Base-by-base conservation (phyloP, 2,797 vertebrate species). In the Cephalopachus bancanus region DNA sequence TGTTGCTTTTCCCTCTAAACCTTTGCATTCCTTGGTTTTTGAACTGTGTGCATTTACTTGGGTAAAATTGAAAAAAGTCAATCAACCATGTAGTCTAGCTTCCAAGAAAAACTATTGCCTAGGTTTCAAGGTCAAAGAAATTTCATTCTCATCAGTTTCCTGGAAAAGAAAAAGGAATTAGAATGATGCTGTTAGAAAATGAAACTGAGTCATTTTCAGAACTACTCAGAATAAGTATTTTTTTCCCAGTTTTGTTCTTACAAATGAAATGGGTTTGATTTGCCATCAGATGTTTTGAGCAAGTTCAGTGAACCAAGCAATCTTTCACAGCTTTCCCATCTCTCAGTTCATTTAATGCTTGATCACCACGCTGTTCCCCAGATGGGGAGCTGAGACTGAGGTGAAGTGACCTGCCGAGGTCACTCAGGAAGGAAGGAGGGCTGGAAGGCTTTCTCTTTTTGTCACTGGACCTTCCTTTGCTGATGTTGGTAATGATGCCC, bases 201-300 rank as follows among this genome's bases (percentile, higher is more conserved):
- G 85, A 94, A 96, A 88, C 72, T 14, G 74, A 55, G 62, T 90
- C 60, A 33, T 30, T 94, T 92, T 74, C n/a, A 72, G 79, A 91
- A 26, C 9, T 7, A 51, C 14, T 28, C 22, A 20, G 72, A 59
- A 11, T 44, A 49, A 30, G 26, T 53, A 53, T 24, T 57, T n/a
- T 62, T 26, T 71, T 44, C 28, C 3, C 17, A 44, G 33, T 89
- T 86, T 49, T 83, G 33, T 86, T 89, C 28, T 83, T 22, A 88
- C 17, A 64, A 51, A 80, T 28, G 0, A 16, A 76, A 59, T 19
- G 26, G 20, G 26, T 78, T 69, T 89, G 80, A 59, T 83, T 90
- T 92, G 33, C 71, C 49, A 78, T 74, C n/a, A 44, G 44, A 78
- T 72, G 24, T 74, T 92, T 84, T 3, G 0, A 59, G 64, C 1